Conservation (phyloP, 2,113 vertebrate species). For the Brevimyrus niger region DNA sequence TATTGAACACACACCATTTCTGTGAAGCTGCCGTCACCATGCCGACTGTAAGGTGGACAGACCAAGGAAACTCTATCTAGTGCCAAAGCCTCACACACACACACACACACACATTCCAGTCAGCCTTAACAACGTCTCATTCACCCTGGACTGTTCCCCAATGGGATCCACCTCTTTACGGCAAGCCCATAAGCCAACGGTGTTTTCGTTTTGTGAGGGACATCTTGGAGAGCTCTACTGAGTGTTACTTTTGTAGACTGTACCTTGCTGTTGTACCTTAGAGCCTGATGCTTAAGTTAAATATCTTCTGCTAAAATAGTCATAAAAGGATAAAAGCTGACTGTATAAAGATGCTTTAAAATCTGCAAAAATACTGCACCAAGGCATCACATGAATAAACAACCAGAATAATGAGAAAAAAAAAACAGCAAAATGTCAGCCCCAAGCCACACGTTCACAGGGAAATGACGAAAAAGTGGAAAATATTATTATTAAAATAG, state of each 20-base stretch:
- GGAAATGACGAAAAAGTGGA: constrained; percentile 54
- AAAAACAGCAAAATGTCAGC: not conserved
- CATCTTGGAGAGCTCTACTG: not conserved
- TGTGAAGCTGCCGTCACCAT: not conserved
- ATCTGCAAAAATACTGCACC: not conserved
- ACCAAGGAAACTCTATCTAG: not conserved
- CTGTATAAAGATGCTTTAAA: not conserved
- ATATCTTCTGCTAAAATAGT: not conserved
- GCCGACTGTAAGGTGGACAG: not conserved
- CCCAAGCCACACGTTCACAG: constrained; percentile 32
- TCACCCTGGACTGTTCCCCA: not conserved
- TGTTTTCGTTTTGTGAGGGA: not conserved
- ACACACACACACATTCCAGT: not conserved
- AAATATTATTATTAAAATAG: constrained; percentile 54
- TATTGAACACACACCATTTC: not conserved
- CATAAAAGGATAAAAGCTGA: not conserved
- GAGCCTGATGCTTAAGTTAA: not conserved
- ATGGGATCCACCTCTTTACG: not conserved
- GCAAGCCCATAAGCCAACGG: not conserved
- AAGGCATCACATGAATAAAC: not conserved
- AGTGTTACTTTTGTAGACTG: not conserved
- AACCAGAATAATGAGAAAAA: not conserved
- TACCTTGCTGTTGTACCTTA: not conserved
- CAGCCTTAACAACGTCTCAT: not conserved
- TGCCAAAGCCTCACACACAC: not conserved